Base-by-base conservation (phyloP, 1,140 invertebrate species). In the Odontomachus brunneus region DNA sequence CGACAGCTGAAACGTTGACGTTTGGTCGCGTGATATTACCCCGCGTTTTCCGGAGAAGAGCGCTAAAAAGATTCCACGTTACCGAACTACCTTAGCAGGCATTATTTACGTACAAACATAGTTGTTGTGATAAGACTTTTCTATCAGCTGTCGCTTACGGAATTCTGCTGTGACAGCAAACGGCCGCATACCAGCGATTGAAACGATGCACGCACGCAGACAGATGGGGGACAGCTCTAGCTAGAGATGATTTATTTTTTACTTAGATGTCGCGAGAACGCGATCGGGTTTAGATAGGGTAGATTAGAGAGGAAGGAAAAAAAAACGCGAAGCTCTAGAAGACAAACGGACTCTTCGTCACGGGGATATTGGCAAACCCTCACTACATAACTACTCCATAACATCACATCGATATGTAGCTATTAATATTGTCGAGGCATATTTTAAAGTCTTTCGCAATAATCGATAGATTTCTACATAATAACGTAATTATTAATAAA, bases 341-440 rank as follows among this genome's bases (percentile, higher is more conserved):
- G 38, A 51, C n/a, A 53, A 38, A 67, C 38, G 3, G 33, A 49
- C 2, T 71, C 53, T 73, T 82, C 51, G 55, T 85, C 19, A 88
- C 71, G 75, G 87, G 38, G 84, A 89, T 89, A 71, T 88, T 88
- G 84, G 81, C 75, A 89, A 89, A 89, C 66, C 84, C 84, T 88
- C 84, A 62, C 51, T 84, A 65, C 73, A 78, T 65, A 24, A 69
- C 78, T 88, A 78, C 49, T 83, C 49, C 51, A 85, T 72, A 81
- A 63, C 26, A 24, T 78, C 82, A 69, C 60, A 57, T 84, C 26
- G 67, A 72, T 44, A 49, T 11, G 71, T 75, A 72, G 75, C 59
- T 84, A 60, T 73, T 74, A 82, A 88, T 63, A 71, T 82, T 82
- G 63, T 74, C 74, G 57, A 49, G 60, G 62, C 44, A 49, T 85